Conservation (phyloP, 2,888 invertebrate species). For the Polydrusus pterygomalis region DNA sequence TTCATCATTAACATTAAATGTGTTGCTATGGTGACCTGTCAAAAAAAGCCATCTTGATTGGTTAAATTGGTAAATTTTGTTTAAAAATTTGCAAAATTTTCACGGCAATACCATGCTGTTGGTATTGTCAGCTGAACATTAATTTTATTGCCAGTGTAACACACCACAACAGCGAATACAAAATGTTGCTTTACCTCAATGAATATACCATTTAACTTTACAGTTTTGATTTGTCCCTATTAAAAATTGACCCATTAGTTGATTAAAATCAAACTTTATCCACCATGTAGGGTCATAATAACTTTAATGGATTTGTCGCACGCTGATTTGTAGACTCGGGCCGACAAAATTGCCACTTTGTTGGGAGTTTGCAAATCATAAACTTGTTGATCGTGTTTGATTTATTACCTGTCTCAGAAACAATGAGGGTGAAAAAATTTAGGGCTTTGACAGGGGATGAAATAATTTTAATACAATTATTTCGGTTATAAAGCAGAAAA, state of each 20-base stretch:
- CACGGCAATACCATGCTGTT: too few relatives aligned
- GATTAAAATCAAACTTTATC: slow-evolving; percentile 15
- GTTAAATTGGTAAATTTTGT: too few relatives aligned
- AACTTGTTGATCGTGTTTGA: slow-evolving; percentile 42
- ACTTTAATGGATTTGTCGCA: slow-evolving; percentile 26
- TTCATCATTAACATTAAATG: too few relatives aligned
- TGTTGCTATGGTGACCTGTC: too few relatives aligned
- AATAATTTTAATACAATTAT: slow-evolving; percentile 18
- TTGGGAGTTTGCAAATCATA: slow-evolving; percentile 40
- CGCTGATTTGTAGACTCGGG: slow-evolving; percentile 20
- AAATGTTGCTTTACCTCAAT: too few relatives aligned
- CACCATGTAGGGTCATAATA: slow-evolving; percentile 16
- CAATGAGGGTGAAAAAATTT: slow-evolving; percentile 14
- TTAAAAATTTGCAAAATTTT: too few relatives aligned
- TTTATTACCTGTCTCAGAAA: slow-evolving; percentile 34
- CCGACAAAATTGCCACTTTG: slow-evolving; percentile 38
- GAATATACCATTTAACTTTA: too few relatives aligned
- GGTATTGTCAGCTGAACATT: too few relatives aligned
- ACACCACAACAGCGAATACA: too few relatives aligned
- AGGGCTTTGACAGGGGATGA: background rate
- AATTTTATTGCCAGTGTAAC: too few relatives aligned
- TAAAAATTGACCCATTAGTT: background rate
- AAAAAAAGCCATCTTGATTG: too few relatives aligned
- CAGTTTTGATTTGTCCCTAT: too few relatives aligned
- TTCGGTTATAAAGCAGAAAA: background rate